Base-by-base conservation (phyloP, 2,113 vertebrate species). In the Charadrius vociferus region DNA sequence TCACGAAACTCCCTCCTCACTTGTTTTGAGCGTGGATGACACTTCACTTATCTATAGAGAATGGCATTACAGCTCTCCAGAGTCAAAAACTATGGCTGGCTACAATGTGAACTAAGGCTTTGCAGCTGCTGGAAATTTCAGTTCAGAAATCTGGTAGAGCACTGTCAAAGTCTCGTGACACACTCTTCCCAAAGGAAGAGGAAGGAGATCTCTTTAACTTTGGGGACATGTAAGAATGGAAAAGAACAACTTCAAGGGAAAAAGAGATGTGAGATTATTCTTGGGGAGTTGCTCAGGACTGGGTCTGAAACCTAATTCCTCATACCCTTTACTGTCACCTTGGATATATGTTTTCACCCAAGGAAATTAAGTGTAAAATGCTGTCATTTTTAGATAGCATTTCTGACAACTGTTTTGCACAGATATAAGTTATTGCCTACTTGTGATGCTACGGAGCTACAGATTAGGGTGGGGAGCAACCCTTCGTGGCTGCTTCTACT, bases 311-410 rank as follows among this genome's bases (percentile, higher is more conserved):
- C 9, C 8, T 70, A 78, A 78, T 63, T 81, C 52, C 15, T 93
- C 68, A n/a, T 67, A 70, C 5, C 19, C 10, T 83, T 90, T 77
- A 36, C 11, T 80, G 65, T 82, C 79, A 53, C 41, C 34, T 61
- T 81, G 53, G 22, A 74, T 41, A 37, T 0, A 5, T 73, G 29
- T 84, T 93, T 92, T 53, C n/a, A 72, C 1, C 2, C 27, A 81
- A 50, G 12, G 23, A 96, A 97, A 95, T 77, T 62, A 86, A 49
- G 23, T 36, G 32, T 39, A 86, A 94, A 96, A 81, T 72, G 14
- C 9, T 41, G 34, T 43, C 10, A 61, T 55, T 79, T 93, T 71
- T 32, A 89, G 16, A 56, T 24, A 49, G 0, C 5, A 7, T 81
- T 96, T 74, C 74, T 79, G 50, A 74, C 32, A 87, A 74, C 6